phyloP scores from a whole-genome alignment of 2,113 vertebrate species.

The Cyanoderma ruficeps region DNA sequence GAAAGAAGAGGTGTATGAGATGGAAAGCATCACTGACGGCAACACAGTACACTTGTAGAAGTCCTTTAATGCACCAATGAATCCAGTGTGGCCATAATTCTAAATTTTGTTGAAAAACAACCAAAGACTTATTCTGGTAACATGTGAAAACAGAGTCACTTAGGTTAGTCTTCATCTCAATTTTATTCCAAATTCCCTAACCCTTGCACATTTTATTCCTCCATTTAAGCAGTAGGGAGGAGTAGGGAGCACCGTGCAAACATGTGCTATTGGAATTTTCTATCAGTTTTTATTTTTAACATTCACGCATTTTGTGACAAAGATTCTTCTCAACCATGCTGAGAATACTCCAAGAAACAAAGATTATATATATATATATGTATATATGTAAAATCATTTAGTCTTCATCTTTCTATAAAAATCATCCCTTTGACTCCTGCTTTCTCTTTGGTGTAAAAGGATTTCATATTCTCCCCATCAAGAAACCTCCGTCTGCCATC shows the following conservation, averaged over 20 bases:
- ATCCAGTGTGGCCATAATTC: background rate
- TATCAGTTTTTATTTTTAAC: background rate
- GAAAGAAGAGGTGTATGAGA: background rate
- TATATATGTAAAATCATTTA: background rate
- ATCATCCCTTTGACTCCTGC: background rate
- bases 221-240: background rate
- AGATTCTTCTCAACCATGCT: background rate
- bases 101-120: background rate
- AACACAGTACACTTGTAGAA: background rate
- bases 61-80: background rate
- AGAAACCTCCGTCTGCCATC: background rate
- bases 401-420: background rate
- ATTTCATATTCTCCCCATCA: background rate
- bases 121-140: background rate
- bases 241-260: background rate
- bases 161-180: background rate
- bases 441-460: background rate
- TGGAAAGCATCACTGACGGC: background rate
- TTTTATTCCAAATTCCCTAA: background rate
- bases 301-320: background rate
- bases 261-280: background rate
- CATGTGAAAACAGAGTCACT: background rate
- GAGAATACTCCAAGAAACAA: background rate
- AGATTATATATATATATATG: too few species aligned
- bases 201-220: background rate